phyloP scores from a whole-genome alignment of 2,113 vertebrate genomes.

The Lynx canadensis region DNA sequence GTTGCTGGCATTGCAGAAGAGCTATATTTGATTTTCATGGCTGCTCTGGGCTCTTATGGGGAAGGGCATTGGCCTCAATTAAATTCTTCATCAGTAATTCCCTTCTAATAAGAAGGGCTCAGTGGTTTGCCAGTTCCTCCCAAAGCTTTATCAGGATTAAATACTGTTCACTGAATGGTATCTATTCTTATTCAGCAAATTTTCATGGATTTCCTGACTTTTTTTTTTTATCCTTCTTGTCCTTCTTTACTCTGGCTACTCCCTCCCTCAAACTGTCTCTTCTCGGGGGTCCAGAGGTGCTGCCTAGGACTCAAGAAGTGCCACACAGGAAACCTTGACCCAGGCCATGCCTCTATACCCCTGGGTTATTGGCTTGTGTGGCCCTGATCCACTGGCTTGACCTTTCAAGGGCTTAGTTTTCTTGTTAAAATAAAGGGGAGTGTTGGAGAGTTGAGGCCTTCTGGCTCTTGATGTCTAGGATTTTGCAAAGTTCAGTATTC shows the following conservation, averaged over 20 bases:
- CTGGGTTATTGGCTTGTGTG: background rate
- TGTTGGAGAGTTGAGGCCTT: background rate
- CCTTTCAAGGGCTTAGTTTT: background rate
- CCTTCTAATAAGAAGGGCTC: background rate
- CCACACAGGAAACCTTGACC: background rate
- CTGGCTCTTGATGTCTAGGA: background rate
- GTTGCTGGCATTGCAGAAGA: background rate
- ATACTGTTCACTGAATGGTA: background rate
- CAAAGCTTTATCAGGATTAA: background rate
- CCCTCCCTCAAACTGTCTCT: background rate
- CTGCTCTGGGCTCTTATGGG: background rate
- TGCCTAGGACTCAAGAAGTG: background rate
- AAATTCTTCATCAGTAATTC: conserved; percentile 37
- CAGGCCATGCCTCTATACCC: background rate
- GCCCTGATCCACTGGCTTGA: background rate
- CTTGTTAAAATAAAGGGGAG: background rate
- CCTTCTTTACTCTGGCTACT: background rate
- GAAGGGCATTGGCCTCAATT: background rate
- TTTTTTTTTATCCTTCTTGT: background rate
- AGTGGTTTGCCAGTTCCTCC: background rate
- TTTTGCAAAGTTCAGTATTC: background rate
- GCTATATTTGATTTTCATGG: background rate
- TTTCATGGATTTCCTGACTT: background rate
- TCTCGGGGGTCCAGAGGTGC: background rate
- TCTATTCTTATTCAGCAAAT: background rate